phyloP scores from a whole-genome alignment of 2,888 invertebrate genomes.

The Incurvaria masculella region DNA sequence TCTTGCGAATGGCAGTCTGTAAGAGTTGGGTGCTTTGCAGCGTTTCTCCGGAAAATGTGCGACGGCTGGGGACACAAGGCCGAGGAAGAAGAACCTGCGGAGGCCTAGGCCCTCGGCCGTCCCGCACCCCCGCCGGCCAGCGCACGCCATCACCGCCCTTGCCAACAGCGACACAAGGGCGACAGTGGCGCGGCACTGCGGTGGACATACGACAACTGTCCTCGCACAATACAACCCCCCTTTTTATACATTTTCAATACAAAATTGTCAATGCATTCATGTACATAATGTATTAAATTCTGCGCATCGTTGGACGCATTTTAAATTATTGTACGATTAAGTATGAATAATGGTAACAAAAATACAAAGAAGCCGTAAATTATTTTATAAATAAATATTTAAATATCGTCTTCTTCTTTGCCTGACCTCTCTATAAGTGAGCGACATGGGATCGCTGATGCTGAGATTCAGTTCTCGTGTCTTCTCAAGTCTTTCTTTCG shows the following conservation, averaged over 20 bases:
- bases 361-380: constrained; percentile 36
- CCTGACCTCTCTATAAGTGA: too few relatives aligned
- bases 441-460: too few relatives aligned
- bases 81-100: constrained; percentile 26
- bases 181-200: constrained; percentile 3
- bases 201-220: constrained; percentile 2
- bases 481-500: too few relatives aligned
- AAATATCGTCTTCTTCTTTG: constrained; percentile 24
- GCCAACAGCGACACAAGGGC: not conserved
- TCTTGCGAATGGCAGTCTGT: too few relatives aligned
- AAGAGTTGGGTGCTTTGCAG: constrained; percentile 42
- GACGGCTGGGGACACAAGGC: constrained; percentile 51
- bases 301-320: not conserved
- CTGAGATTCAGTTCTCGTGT: too few relatives aligned
- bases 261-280: constrained; percentile 36
- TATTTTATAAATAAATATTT: constrained; percentile 54
- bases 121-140: constrained; percentile 3
- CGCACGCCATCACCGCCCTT: constrained; percentile 13
- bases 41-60: constrained; percentile 87
- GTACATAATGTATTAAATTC: constrained; percentile 50
- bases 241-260: constrained; percentile 45
- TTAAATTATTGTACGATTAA: constrained; percentile 53
- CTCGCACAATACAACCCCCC: constrained; percentile 34
- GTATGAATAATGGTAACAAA: constrained; percentile 46
- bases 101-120: constrained; percentile 26